phyloP scores from a whole-genome alignment of 2,113 vertebrate genomes.

The Solea solea region DNA sequence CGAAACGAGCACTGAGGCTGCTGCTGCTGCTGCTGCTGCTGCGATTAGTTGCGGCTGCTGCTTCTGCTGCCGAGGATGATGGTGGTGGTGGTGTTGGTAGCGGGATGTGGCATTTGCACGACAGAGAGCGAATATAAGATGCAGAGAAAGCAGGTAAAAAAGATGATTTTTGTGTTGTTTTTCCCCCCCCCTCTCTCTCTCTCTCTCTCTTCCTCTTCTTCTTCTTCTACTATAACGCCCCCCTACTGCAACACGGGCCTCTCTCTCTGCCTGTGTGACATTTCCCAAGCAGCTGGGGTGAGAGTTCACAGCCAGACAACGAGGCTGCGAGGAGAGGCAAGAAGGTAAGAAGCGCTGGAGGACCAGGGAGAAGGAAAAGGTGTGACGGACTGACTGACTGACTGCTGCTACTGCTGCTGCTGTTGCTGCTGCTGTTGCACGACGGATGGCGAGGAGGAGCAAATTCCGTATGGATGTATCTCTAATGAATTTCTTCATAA shows the following conservation, averaged over 20 bases:
- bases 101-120: conserved; percentile 67
- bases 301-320: conserved; percentile 86
- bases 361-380: conserved; percentile 73
- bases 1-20: conserved; percentile 67
- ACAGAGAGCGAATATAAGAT: conserved; percentile 57
- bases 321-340: conserved; percentile 77
- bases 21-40: conserved; percentile 12
- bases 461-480: no score
- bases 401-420: not conserved
- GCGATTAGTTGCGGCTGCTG: conserved; percentile 46
- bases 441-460: conserved; percentile 54
- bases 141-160: conserved; percentile 64
- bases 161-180: conserved; percentile 65
- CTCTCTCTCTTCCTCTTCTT: conserved; percentile 10
- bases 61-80: conserved; percentile 45
- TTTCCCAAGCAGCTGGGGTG: conserved; percentile 84
- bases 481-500: no score
- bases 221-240: conserved; percentile 66
- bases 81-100: conserved; percentile 38
- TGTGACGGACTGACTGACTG: conserved; percentile 66
- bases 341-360: conserved; percentile 84
- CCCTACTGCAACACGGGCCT: conserved; percentile 83
- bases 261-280: conserved; percentile 77
- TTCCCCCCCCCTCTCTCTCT: conserved; percentile 75
- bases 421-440: no score